Base-by-base conservation (phyloP, 2,888 invertebrate species). In the Resseliella maxima region DNA sequence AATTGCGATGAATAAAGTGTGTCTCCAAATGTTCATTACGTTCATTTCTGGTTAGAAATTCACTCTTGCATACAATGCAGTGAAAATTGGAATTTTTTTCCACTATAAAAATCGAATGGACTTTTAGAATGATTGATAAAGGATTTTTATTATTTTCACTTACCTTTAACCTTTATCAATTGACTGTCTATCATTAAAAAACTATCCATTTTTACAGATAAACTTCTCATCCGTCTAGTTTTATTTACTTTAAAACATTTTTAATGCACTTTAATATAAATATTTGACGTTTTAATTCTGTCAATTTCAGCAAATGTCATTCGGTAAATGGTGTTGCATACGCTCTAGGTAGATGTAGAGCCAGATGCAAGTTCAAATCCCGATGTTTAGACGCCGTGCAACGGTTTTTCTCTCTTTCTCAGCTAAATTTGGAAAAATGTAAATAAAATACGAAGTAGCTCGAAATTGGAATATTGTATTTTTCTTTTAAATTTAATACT, bases 21-120 rank as follows among this genome's bases (percentile, higher is more conserved):
- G 45, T 45, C n/a, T 85, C 85, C 31, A 85, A 46, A 46, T 85
- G 85, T 27, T 85, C 85, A 18, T 85, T 85, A 15, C 85, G 85
- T 27, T 41, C 41, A 5, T 3, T 27, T 45, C 46, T 24, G 27
- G 85, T 12, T 12, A 46, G 18, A 27, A 85, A 85, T 45, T 45
- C 41, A 18, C 8, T 31, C 18, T 85, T 45, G 41, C 85, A 85
- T 21, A 83, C 38, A 15, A 83, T 83, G 38, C 83, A 83, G 12
- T 83, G 83, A 83, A 38, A 83, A n/a, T 83, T 38, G 8, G 83
- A 1, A 38, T 83, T 83, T 83, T 83, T n/a, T 38, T 83, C 83
- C 21, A 83, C 83, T 83, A 18, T 3, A 27, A 38, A 83, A 31
- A 64, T 27, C 5, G 5, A 27, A 64, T 10, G n/a, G 3, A n/a